Evolutionary conservation across 1,140 invertebrate genomes (phyloP).

Genomic region (Zeugodacus cucurbitae): DNA sequence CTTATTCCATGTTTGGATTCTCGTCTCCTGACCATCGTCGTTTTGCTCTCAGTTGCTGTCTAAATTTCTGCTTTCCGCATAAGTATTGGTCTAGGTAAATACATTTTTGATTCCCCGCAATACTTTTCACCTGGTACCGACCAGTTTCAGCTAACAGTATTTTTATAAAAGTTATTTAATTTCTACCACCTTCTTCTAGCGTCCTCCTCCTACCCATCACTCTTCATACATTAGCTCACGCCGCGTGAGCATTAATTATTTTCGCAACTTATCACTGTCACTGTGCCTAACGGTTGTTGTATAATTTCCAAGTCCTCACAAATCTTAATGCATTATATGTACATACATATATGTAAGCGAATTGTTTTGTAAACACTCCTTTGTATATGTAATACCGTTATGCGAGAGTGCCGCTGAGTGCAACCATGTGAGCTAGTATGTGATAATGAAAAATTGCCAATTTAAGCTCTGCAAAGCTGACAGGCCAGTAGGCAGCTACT

Average conservation of each 20-base stretch:
- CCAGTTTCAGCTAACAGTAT: too few relatives aligned
- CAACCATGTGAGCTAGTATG: background rate
- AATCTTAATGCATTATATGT: too few relatives aligned
- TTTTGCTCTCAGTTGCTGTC: too few relatives aligned
- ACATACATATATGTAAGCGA: background rate
- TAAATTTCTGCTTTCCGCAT: too few relatives aligned
- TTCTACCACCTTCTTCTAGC: too few relatives aligned
- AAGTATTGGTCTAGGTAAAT: too few relatives aligned
- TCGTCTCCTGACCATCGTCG: too few relatives aligned
- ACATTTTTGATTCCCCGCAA: too few relatives aligned
- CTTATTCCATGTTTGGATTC: too few relatives aligned
- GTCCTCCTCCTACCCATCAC: background rate
- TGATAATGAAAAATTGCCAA: background rate
- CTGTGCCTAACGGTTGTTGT: background rate
- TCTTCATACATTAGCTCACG: background rate
- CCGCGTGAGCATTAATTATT: background rate
- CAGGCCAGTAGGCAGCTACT: background rate
- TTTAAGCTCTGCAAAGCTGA: background rate
- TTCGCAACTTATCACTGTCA: conserved; percentile 32
- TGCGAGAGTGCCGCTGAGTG: background rate
- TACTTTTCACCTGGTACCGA: too few relatives aligned
- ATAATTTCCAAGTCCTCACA: background rate
- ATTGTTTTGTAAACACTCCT: background rate
- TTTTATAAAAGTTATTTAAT: too few relatives aligned
- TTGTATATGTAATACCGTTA: background rate